Evolutionary conservation across 2,113 vertebrate species (phyloP).

Genomic region (Vulpes vulpes): DNA sequence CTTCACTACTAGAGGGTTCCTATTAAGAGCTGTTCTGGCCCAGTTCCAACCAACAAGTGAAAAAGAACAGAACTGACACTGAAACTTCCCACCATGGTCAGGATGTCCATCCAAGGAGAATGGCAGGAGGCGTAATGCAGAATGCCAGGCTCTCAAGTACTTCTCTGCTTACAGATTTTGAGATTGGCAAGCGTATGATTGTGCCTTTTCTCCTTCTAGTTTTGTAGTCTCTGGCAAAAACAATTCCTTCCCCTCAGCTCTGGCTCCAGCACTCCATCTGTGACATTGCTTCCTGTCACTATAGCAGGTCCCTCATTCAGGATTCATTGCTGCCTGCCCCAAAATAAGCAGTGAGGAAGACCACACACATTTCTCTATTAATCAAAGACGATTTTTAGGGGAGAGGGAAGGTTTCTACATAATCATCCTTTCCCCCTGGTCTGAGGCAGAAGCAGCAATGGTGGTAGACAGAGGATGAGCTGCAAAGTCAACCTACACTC

Average conservation of each 20-base stretch:
- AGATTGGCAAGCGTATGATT: neutral
- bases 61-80: neutral
- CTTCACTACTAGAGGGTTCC: neutral
- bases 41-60: neutral
- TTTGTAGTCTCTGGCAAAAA: conserved; percentile 41
- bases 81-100: neutral
- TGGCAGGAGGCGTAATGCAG: neutral
- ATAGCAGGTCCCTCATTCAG: conserved; percentile 22
- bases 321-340: conserved; percentile 25
- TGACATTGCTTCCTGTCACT: conserved; percentile 56
- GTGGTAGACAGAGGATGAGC: neutral
- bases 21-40: neutral
- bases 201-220: conserved; percentile 17
- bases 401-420: neutral
- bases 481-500: neutral
- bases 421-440: neutral
- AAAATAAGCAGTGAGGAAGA: conserved; percentile 55
- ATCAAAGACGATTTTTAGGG: conserved; percentile 73
- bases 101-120: neutral
- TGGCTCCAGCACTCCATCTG: conserved; percentile 18
- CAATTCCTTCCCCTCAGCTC: neutral
- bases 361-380: conserved; percentile 70
- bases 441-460: conserved; percentile 50
- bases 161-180: conserved; percentile 24
- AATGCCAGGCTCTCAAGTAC: neutral